A percentile compares a stretch with the other conserved stretches of the same genome.
Conservation (phyloP, 2,113 vertebrate species). For the Cariama cristata region DNA sequence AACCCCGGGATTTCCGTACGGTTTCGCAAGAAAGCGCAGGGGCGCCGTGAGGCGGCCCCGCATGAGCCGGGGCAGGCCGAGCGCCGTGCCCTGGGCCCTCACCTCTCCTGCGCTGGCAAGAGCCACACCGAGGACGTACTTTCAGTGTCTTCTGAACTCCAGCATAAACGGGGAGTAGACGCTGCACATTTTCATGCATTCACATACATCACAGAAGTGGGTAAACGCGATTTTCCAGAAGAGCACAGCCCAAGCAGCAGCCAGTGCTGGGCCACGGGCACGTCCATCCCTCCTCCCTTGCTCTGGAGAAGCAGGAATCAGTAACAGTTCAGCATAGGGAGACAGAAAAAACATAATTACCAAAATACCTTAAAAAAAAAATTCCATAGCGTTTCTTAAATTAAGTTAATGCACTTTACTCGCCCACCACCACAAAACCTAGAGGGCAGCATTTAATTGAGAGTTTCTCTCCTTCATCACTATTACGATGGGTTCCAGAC, state of each 20-base stretch:
- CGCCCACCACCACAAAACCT: not conserved
- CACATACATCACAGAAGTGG: rapidly evolving
- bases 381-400: not conserved
- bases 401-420: not conserved
- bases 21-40: too few relatives aligned
- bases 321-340: not conserved
- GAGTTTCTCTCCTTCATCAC: not conserved
- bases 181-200: rapidly evolving
- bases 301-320: too few relatives aligned
- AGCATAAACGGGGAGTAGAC: rapidly evolving
- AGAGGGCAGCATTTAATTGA: not conserved
- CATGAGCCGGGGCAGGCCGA: too few relatives aligned
- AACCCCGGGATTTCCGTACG: too few relatives aligned
- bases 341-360: too few relatives aligned
- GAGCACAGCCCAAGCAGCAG: not conserved
- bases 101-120: rapidly evolving
- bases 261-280: rapidly evolving
- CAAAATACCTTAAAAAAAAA: not conserved
- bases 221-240: rapidly evolving
- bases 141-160: too few relatives aligned
- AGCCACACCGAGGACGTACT: rapidly evolving
- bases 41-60: too few relatives aligned
- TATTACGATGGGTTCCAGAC: too few relatives aligned
- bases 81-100: too few relatives aligned
- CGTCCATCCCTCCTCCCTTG: rapidly evolving